Base-by-base conservation (phyloP, 2,888 invertebrate species). In the Thecocarcelia acutangulata region DNA sequence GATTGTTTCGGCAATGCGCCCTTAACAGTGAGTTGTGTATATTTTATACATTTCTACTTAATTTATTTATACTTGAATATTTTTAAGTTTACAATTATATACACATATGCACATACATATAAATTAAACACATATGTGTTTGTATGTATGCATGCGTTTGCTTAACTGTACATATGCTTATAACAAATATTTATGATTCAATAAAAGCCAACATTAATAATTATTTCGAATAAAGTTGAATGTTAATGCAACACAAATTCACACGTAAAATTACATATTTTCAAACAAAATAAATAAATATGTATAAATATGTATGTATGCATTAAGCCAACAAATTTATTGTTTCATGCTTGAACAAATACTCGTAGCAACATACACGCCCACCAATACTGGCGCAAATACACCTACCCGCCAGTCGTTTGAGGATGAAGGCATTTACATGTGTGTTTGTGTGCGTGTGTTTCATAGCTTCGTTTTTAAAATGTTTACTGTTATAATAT, bases 311-410 rank as follows among this genome's bases (percentile, higher is more conserved):
- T 19, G 46, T 66, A 54, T n/a, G 42, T 52, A 19, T 28, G n/a
- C 42, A 54, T 61, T 19, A 44, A 15, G 3, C 13, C 24, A 70
- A 40, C 8, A 50, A 72, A 72, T 59, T 70, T 72, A 72, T 52
- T 54, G 15, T 63, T 72, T 63, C 61, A 56, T 46, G 44, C 15
- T 63, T 46, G 63, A 54, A 58, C 21, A 3, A 15, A 37, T 21
- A 28, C 54, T n/a, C n/a, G n/a, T n/a, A n/a, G n/a, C 3, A 8
- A 15, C 12, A 15, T 4, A 42, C 15, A 21, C 6, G 48, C 1
- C 0, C 50, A 37, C 1, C 12, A 15, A 24, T 5, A 9, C 17
- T 28, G 1, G 4, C 13, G 19, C 13, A 33, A 33, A n/a, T 54
- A 42, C 33, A 40, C 8, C 54, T n/a, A 15, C 40, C 40, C 24